These are phyloP conservation scores for Alauda arvensis DNA, from an alignment of 2,797 vertebrate species.

Conservation along the genomic window DNA sequence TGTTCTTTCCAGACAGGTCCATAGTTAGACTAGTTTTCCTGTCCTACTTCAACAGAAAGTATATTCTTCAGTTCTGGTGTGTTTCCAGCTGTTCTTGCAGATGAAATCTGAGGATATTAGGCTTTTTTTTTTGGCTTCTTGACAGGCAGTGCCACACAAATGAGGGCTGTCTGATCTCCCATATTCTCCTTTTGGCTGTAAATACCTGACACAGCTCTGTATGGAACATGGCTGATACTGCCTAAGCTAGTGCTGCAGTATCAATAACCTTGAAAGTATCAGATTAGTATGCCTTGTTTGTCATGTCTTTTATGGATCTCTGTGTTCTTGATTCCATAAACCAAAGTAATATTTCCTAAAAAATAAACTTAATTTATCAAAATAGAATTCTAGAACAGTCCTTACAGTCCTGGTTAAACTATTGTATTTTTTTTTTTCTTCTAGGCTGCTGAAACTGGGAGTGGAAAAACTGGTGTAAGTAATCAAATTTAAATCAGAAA, in stretches of 20 bases:
- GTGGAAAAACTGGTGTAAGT: conserved; percentile 98
- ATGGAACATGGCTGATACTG: not conserved
- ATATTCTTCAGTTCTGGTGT: not conserved
- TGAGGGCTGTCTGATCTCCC: not conserved
- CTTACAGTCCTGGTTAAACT: not conserved
- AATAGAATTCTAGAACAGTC: not conserved
- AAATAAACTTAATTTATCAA: not conserved
- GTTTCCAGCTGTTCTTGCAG: not conserved
- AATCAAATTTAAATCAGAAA: not conserved
- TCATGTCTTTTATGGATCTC: not conserved
- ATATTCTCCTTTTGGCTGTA: not conserved
- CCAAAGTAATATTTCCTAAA: not conserved
- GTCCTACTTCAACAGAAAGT: not conserved
- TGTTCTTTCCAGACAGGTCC: not conserved
- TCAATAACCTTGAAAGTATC: not conserved
- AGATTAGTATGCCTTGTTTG: not conserved
- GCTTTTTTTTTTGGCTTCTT: not conserved
- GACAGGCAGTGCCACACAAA: not conserved
- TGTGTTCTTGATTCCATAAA: not conserved
- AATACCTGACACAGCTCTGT: not conserved
- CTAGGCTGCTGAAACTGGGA: conserved; percentile 97
- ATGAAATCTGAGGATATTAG: not conserved
- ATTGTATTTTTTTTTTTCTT: not conserved
- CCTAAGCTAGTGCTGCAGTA: not conserved
- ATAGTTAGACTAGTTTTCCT: not conserved